Base-by-base conservation (phyloP, 1,140 invertebrate species). In the Lucilia cuprina region DNA sequence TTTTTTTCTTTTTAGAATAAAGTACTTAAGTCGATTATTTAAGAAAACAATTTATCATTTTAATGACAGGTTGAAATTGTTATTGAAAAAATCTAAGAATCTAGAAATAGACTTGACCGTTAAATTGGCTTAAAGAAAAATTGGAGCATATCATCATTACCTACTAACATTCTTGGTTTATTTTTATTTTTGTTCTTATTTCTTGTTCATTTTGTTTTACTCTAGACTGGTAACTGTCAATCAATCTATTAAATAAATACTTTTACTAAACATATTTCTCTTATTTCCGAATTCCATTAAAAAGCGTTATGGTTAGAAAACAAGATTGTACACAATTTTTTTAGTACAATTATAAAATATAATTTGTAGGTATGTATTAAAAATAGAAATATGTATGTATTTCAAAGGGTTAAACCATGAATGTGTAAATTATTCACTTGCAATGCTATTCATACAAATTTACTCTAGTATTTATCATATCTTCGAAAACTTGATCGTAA, bases 271-370 rank as follows among this genome's bases (percentile, higher is more conserved):
- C n/a, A 21, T 21, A 70, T 41, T 41, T 41, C n/a, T 21, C 65
- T 70, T 70, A 70, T 70, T 70, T 70, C 65, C 65, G 65, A 70
- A 70, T 70, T 70, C 65, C 65, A n/a, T 70, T 70, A 60, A 17
- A 60, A 41, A 41, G 41, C 0, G 41, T 41, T 2, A 41, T 7
- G 2, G 7, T 10, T 2, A 41, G 10, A 41, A 41, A 41, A 7
- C 41, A 3, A 8, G 41, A 41, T 3, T 2, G 25, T 41, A 41
- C 5, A 41, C 7, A 2, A 8, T 41, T 41, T 41, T n/a, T 60
- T 60, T 17, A 60, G 25, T 30, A 30, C 3, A 30, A 30, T 30
- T 3, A 30, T 30, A 30, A 30, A 30, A 30, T 2, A 30, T 30
- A 3, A 30, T 30, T 30, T 30, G 3, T 30, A 30, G 1, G 25